Conservation (phyloP, 2,113 vertebrate species). For the Falco punctatus region DNA sequence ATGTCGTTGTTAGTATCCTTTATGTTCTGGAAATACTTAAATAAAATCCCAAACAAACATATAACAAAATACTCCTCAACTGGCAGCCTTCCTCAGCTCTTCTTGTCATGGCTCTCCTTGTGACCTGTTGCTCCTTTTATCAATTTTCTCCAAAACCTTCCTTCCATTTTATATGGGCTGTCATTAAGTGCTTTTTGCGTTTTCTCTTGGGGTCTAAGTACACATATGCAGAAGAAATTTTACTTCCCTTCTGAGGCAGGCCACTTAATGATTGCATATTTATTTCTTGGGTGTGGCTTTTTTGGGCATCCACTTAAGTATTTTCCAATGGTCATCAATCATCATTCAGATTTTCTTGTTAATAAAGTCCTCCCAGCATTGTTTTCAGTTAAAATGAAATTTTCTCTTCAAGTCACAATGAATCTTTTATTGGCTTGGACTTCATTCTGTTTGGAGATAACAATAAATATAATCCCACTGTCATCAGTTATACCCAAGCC, state of each 20-base stretch:
- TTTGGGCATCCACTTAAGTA: not conserved
- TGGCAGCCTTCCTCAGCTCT: not conserved
- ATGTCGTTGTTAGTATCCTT: not conserved
- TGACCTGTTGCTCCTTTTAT: not conserved
- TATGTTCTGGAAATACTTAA: constrained; percentile 32
- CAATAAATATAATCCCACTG: constrained; percentile 8
- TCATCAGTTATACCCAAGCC: not conserved
- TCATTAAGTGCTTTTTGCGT: not conserved
- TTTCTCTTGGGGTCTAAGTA: not conserved
- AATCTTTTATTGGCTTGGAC: not conserved
- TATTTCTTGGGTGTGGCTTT: constrained; percentile 19
- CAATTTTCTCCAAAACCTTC: not conserved
- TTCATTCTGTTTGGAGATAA: constrained; percentile 10
- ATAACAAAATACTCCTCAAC: not conserved
- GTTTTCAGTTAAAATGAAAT: constrained; percentile 3
- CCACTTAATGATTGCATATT: not conserved
- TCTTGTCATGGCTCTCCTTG: not conserved
- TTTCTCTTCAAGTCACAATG: not conserved
- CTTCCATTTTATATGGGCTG: not conserved
- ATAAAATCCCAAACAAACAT: not conserved
- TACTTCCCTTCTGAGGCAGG: not conserved
- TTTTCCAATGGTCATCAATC: constrained; percentile 39
- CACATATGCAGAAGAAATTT: not conserved
- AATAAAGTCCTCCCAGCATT: constrained; percentile 23
- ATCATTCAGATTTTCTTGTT: constrained; percentile 18